phyloP scores from a whole-genome alignment of 1,140 invertebrate species.

The Melitaea cinxia region DNA sequence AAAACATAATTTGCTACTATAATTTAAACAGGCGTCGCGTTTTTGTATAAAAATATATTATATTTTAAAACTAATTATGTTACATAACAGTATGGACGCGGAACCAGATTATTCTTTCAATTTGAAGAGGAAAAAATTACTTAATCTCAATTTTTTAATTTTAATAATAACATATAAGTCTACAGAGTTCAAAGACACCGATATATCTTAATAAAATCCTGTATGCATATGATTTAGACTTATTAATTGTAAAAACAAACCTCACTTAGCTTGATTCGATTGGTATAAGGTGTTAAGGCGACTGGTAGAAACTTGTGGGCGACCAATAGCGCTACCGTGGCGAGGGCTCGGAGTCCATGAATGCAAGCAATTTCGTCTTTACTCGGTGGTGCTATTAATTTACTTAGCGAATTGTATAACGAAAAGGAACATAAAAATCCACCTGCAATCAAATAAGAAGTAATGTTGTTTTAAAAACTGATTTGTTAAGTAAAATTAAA shows the following conservation, averaged over 20 bases:
- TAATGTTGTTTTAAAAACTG: too few species aligned
- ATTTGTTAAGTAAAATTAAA: too few species aligned
- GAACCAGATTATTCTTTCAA: too few species aligned
- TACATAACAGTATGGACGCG: too few species aligned
- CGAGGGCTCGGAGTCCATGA: constrained; percentile 83
- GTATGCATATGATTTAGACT: too few species aligned
- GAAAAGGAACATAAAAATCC: constrained; percentile 62
- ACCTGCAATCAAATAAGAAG: constrained; percentile 33
- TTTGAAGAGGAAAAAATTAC: too few species aligned
- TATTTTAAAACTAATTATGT: background rate
- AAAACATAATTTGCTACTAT: background rate
- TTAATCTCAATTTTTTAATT: too few species aligned
- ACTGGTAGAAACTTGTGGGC: constrained; percentile 85
- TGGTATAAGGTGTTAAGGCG: constrained; percentile 83
- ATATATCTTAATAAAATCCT: too few species aligned
- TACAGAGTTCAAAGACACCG: too few species aligned
- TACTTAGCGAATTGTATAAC: constrained; percentile 73
- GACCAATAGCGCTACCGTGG: constrained; percentile 83
- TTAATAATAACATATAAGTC: too few species aligned
- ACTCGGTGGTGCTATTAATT: constrained; percentile 81
- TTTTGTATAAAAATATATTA: background rate
- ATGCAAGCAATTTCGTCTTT: constrained; percentile 84
- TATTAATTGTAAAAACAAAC: constrained; percentile 39
- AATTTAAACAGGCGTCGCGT: constrained; percentile 6
- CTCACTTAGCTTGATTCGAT: constrained; percentile 84